These are phyloP conservation scores for Glaucomys volans DNA, from an alignment of 2,113 vertebrate species.

Conservation along the genomic window DNA sequence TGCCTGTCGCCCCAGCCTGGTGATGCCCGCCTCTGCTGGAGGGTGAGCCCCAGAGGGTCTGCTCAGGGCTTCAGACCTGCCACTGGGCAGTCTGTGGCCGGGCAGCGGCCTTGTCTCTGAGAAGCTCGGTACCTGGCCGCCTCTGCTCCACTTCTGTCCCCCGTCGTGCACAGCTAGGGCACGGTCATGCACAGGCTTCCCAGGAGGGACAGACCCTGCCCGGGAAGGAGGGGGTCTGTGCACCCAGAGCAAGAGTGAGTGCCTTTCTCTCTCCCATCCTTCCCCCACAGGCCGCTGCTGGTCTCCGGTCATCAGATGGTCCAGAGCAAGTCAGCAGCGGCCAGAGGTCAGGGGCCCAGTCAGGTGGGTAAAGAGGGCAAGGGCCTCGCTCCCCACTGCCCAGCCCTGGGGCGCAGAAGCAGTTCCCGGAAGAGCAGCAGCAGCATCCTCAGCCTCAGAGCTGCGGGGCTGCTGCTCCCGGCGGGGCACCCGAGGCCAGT, in stretches of 20 bases:
- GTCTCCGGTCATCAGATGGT: not conserved
- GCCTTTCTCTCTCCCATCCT: not conserved
- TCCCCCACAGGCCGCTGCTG: accelerated
- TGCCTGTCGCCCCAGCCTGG: too few species aligned
- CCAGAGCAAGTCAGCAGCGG: not conserved
- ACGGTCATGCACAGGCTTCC: too few species aligned
- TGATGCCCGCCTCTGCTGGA: too few species aligned
- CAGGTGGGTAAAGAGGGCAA: too few species aligned
- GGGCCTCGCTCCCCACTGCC: not conserved
- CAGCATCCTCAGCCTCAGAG: not conserved
- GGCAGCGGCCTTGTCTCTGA: not conserved
- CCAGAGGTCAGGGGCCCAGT: not conserved
- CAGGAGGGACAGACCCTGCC: not conserved
- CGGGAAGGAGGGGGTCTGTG: too few species aligned
- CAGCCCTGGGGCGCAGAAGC: not conserved
- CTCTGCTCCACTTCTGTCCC: accelerated
- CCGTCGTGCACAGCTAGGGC: accelerated
- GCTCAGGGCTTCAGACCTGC: not conserved
- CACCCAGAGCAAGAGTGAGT: not conserved
- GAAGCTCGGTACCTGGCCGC: too few species aligned
- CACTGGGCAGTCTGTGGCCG: accelerated
- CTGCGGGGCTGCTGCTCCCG: not conserved
- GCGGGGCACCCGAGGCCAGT: accelerated
- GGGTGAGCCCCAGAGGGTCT: too few species aligned
- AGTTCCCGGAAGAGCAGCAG: not conserved